Conservation (phyloP, 2,113 vertebrate genomes). For the Syngnathus floridae region DNA sequence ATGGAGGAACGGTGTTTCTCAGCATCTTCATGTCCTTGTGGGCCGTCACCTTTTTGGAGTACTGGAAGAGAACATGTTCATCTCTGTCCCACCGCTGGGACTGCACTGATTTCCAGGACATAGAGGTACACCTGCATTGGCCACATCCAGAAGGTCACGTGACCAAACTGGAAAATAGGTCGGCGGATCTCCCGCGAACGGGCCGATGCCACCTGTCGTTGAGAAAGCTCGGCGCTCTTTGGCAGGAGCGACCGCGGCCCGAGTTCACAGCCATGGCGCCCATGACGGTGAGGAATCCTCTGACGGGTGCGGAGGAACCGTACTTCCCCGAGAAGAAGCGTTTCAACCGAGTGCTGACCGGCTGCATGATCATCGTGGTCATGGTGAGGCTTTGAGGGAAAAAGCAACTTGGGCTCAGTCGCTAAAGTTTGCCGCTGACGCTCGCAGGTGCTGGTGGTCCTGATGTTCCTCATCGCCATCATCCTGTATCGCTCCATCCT, state of each 20-base stretch:
- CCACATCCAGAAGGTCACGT: background rate
- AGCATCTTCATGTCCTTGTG: constrained; percentile 79
- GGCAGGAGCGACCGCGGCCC: constrained; percentile 68
- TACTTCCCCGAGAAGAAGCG: constrained; percentile 65
- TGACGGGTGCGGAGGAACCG: constrained; percentile 74
- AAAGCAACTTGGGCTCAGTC: background rate
- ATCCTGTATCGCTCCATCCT: constrained; percentile 73
- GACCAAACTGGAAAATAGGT: background rate
- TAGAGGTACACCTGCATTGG: constrained; percentile 49
- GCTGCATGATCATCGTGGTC: constrained; percentile 71
- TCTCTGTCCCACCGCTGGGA: constrained; percentile 74
- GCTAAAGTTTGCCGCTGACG: constrained; percentile 1
- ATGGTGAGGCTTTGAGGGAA: constrained; percentile 63
- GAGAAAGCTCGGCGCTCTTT: background rate
- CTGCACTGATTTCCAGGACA: constrained; percentile 73
- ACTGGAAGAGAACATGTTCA: constrained; percentile 73
- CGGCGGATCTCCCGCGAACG: too few species aligned
- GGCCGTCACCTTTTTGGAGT: constrained; percentile 76
- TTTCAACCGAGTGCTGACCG: constrained; percentile 61
- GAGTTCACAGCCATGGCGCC: constrained; percentile 74
- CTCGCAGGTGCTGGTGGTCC: constrained; percentile 55
- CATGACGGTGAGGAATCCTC: constrained; percentile 71
- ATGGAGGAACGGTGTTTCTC: constrained; percentile 74
- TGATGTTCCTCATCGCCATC: constrained; percentile 75
- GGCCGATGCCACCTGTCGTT: too few species aligned